Evolutionary conservation across 1,140 invertebrate species (phyloP).

Genomic region (Anoplophora glabripennis): DNA sequence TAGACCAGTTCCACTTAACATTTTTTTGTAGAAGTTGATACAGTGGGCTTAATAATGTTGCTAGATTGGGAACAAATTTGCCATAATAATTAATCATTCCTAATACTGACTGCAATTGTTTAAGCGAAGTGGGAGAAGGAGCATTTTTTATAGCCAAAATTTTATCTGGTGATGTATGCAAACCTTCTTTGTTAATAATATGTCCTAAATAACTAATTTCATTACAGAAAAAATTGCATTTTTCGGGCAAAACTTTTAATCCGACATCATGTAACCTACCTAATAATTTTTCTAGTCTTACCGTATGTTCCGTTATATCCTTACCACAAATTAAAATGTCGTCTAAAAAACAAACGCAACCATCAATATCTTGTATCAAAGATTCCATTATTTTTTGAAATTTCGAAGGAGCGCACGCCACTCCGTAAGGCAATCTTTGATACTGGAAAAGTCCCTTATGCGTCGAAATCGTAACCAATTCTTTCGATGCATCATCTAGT

Average conservation of each 20-base stretch:
- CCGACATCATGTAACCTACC: not conserved
- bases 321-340: constrained; percentile 21
- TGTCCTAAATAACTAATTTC: constrained; percentile 23
- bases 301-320: constrained; percentile 1
- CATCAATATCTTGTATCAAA: constrained; percentile 29
- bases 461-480: constrained; percentile 46
- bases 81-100: constrained; percentile 4
- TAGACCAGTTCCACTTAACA: not conserved
- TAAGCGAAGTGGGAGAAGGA: not conserved
- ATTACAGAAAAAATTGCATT: not conserved
- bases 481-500: constrained; percentile 36
- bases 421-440: constrained; percentile 43
- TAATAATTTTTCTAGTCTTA: not conserved
- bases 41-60: constrained; percentile 19
- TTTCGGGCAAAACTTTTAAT: constrained; percentile 25
- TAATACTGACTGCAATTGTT: constrained; percentile 20
- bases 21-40: not conserved
- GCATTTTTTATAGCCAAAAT: not conserved
- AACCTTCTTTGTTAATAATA: constrained; percentile 39
- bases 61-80: not conserved
- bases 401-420: constrained; percentile 35
- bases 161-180: constrained; percentile 34
- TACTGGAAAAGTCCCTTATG: constrained; percentile 40
- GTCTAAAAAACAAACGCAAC: constrained; percentile 28
- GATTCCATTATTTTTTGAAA: constrained; percentile 43